Percentiles rank a stretch among this genome's conserved stretches.
phyloP scores from a whole-genome alignment of 2,888 invertebrate genomes.

The Brenthis ino region DNA sequence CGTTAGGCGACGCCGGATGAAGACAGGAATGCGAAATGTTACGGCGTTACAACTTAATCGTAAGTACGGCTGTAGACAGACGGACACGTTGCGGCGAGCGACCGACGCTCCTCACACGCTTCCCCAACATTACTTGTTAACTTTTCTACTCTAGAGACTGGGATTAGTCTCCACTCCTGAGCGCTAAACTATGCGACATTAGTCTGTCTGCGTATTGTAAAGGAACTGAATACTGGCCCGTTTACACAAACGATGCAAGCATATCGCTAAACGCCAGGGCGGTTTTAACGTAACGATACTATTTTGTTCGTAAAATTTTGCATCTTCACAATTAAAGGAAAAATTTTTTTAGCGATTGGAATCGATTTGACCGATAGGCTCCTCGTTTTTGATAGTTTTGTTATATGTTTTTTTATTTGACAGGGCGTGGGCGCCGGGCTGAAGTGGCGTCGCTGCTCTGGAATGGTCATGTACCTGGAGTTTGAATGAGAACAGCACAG shows the following conservation, averaged over 20 bases:
- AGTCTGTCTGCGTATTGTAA: not conserved
- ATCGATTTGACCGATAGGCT: not conserved
- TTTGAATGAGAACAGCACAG: not conserved
- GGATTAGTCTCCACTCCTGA: not conserved
- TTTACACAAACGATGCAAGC: conserved; percentile 2
- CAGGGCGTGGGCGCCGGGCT: conserved; percentile 50
- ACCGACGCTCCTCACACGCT: conserved; percentile 26
- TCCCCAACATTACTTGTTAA: not conserved
- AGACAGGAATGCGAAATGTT: conserved; percentile 46
- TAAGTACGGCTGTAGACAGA: conserved; percentile 47
- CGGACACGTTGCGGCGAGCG: conserved; percentile 38
- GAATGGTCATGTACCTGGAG: not conserved
- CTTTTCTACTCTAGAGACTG: not conserved
- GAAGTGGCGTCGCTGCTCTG: conserved; percentile 31
- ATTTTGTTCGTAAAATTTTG: conserved; percentile 1
- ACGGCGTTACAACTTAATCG: conserved; percentile 59
- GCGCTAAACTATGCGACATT: not conserved
- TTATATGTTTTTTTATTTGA: conserved; percentile 40
- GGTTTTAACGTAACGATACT: conserved; percentile 7
- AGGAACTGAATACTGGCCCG: not conserved
- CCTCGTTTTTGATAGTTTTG: not conserved
- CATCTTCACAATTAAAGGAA: not conserved
- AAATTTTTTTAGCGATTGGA: not conserved
- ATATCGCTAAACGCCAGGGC: conserved; percentile 3
- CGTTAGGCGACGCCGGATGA: conserved; percentile 69